Conservation (phyloP, 2,888 invertebrate species). For the Neocrepidodera transversa region DNA sequence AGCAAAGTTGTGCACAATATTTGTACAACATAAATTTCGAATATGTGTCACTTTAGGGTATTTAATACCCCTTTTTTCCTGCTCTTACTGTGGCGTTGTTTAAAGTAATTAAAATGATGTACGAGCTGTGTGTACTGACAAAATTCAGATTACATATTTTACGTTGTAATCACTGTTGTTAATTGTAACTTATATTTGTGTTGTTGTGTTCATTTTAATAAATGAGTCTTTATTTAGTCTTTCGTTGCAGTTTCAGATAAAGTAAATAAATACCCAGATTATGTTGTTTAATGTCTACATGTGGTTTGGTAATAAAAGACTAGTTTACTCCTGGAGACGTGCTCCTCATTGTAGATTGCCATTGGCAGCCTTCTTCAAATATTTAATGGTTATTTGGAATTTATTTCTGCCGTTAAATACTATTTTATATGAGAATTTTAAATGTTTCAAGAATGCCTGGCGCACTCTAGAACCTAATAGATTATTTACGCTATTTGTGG, state of each 20-base stretch:
- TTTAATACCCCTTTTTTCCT: conserved; percentile 1
- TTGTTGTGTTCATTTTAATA: conserved; percentile 16
- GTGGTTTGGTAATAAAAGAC: conserved; percentile 20
- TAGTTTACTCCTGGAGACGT: background rate
- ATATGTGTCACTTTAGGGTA: conserved; percentile 1
- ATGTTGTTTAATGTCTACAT: conserved; percentile 29
- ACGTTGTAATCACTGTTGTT: conserved; percentile 23
- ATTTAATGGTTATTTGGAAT: background rate
- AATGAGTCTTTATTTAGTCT: conserved; percentile 21
- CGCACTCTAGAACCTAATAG: background rate
- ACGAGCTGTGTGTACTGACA: conserved; percentile 10
- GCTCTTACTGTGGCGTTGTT: background rate
- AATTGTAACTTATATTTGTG: conserved; percentile 23
- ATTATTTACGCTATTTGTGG: no score
- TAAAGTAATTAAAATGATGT: conserved; percentile 9
- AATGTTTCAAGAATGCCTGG: background rate
- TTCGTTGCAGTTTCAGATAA: conserved; percentile 21
- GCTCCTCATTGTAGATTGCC: background rate
- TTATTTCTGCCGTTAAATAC: background rate
- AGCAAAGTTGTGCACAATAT: background rate
- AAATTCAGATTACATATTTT: conserved; percentile 19
- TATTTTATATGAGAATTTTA: background rate
- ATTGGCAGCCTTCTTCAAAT: background rate
- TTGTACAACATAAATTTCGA: conserved; percentile 11
- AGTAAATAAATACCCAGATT: conserved; percentile 29